Conservation (phyloP, 2,888 invertebrate genomes). For the Drosophila eohydei region DNA sequence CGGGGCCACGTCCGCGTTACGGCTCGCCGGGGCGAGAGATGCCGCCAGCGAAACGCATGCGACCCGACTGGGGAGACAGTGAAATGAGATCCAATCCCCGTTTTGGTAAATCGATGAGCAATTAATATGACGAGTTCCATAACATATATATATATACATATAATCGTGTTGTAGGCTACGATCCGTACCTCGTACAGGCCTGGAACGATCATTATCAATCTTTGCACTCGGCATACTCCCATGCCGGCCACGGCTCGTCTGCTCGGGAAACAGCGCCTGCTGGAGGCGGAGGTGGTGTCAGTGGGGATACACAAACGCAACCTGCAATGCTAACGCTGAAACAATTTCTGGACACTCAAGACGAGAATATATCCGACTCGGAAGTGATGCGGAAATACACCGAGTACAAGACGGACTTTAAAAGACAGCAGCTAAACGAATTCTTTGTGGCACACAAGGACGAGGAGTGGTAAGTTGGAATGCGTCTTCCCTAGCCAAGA, state of each 20-base stretch:
- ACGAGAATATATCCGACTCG: constrained; percentile 98
- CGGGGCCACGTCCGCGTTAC: constrained; percentile 90
- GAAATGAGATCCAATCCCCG: constrained; percentile 83
- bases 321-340: constrained; percentile 99
- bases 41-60: constrained; percentile 91
- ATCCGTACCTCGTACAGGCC: constrained; percentile 84
- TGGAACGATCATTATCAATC: constrained; percentile 85
- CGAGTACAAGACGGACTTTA: constrained; percentile 99
- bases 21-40: constrained; percentile 90
- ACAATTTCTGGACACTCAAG: constrained; percentile 97
- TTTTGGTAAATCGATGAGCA: constrained; percentile 82
- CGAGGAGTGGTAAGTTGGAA: constrained; percentile 96
- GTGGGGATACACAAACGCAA: constrained; percentile 88
- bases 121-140: neutral
- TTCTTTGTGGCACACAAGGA: constrained; percentile 99
- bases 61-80: constrained; percentile 89
- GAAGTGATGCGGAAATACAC: constrained; percentile 98
- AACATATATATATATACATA: neutral
- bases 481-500: neutral
- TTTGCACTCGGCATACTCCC: constrained; percentile 78
- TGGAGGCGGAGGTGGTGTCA: constrained; percentile 26
- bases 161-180: constrained; percentile 75
- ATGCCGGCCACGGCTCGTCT: constrained; percentile 65
- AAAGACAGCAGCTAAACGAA: constrained; percentile 97
- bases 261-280: constrained; percentile 60